Evolutionary conservation across 2,113 vertebrate species (phyloP).

Genomic region (Pedetes capensis): DNA sequence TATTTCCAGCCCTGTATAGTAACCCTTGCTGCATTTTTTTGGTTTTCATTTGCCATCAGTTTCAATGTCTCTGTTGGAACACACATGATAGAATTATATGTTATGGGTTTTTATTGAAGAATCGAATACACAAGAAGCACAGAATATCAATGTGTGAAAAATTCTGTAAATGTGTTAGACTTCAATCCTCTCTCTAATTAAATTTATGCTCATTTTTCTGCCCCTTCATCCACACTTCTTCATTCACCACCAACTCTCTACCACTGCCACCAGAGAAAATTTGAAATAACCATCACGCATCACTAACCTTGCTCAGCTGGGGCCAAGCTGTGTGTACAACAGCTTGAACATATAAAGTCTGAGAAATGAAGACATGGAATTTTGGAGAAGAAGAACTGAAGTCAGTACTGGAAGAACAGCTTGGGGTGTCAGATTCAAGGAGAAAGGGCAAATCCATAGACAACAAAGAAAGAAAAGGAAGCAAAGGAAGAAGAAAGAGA

Average conservation of each 20-base stretch:
- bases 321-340: too few relatives aligned
- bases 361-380: not conserved
- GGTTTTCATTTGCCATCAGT: not conserved
- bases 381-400: not conserved
- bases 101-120: not conserved
- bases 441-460: not conserved
- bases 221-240: not conserved
- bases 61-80: not conserved
- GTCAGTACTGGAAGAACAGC: not conserved
- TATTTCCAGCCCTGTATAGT: not conserved
- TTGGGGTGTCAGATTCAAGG: not conserved
- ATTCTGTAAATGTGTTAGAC: not conserved
- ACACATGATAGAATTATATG: not conserved
- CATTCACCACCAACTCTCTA: not conserved
- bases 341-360: not conserved
- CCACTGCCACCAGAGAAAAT: not conserved
- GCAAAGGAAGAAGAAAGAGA: not conserved
- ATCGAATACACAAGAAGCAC: not conserved
- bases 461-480: not conserved
- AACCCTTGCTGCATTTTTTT: not conserved
- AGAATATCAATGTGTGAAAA: not conserved
- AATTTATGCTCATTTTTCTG: not conserved
- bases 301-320: fast-evolving
- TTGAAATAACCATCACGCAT: not conserved
- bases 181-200: not conserved